These are phyloP conservation scores for Octonoba sinensis DNA, from an alignment of 2,888 invertebrate genomes.

Conservation along the genomic window DNA sequence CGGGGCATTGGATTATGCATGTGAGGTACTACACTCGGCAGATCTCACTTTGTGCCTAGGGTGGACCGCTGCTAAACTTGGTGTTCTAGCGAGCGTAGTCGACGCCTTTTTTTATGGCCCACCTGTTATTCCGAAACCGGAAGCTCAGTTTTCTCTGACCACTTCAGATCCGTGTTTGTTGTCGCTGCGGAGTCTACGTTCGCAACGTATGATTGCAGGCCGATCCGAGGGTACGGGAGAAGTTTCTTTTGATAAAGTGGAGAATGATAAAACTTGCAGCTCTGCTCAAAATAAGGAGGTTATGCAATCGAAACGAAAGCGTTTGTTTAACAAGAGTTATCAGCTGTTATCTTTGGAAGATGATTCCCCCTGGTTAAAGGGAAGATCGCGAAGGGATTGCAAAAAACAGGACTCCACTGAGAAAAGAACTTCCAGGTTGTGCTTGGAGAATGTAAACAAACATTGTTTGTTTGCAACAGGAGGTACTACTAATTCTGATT, in stretches of 20 bases:
- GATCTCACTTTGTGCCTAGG: slow-evolving; percentile 36
- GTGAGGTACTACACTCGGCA: slow-evolving; percentile 48
- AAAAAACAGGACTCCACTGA: too few relatives aligned
- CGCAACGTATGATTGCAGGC: slow-evolving; percentile 40
- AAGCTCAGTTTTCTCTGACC: slow-evolving; percentile 41
- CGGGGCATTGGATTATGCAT: slow-evolving; percentile 53
- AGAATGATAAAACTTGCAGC: slow-evolving; percentile 34
- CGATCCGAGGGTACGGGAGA: slow-evolving; percentile 17
- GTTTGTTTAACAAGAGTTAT: slow-evolving; percentile 1
- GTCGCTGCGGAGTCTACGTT: slow-evolving; percentile 24
- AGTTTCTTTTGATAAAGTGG: slow-evolving; percentile 22
- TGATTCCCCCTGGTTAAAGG: slow-evolving; percentile 27
- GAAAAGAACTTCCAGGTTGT: background rate
- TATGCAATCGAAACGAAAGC: slow-evolving; percentile 33
- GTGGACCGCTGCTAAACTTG: slow-evolving; percentile 50
- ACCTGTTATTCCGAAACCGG: slow-evolving; percentile 58
- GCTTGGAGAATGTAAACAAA: slow-evolving; percentile 7
- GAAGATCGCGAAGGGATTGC: background rate
- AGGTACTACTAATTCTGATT: background rate
- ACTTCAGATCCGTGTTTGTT: slow-evolving; percentile 44
- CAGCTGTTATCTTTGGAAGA: slow-evolving; percentile 18
- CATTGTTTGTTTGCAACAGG: background rate
- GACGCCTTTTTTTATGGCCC: slow-evolving; percentile 54
- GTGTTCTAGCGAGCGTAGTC: slow-evolving; percentile 30
- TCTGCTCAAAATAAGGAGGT: slow-evolving; percentile 13